Evolutionary conservation across 2,797 vertebrate genomes (phyloP).

Genomic region (Kryptopterus vitreolus): DNA sequence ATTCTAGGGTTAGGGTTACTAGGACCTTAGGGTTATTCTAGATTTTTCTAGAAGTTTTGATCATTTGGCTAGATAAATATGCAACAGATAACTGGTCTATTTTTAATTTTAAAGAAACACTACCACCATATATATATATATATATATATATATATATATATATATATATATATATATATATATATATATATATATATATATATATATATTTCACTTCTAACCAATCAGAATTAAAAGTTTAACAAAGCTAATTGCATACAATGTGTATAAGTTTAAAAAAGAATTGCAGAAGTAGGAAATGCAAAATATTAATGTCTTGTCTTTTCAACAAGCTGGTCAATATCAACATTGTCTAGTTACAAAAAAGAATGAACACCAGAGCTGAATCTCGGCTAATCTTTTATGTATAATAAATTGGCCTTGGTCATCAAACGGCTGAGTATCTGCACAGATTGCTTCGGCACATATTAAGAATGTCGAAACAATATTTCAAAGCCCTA

Average conservation of each 20-base stretch:
- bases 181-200: too few relatives aligned
- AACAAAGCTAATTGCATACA: background rate
- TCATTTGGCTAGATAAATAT: too few relatives aligned
- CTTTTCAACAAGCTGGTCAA: background rate
- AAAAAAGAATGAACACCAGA: background rate
- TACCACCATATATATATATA: too few relatives aligned
- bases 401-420: background rate
- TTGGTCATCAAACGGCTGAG: background rate
- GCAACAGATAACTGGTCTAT: too few relatives aligned
- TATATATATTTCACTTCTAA: background rate
- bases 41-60: too few relatives aligned
- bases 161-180: too few relatives aligned
- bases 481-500: constrained; percentile 1
- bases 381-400: background rate
- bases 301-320: background rate
- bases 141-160: too few relatives aligned
- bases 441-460: background rate
- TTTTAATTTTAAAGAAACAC: too few relatives aligned
- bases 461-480: background rate
- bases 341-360: background rate
- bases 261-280: background rate
- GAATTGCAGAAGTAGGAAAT: background rate
- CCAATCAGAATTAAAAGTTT: background rate
- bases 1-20: too few relatives aligned
- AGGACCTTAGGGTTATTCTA: too few relatives aligned